Conservation (phyloP, 2,113 vertebrate species). For the Varanus salvator region DNA sequence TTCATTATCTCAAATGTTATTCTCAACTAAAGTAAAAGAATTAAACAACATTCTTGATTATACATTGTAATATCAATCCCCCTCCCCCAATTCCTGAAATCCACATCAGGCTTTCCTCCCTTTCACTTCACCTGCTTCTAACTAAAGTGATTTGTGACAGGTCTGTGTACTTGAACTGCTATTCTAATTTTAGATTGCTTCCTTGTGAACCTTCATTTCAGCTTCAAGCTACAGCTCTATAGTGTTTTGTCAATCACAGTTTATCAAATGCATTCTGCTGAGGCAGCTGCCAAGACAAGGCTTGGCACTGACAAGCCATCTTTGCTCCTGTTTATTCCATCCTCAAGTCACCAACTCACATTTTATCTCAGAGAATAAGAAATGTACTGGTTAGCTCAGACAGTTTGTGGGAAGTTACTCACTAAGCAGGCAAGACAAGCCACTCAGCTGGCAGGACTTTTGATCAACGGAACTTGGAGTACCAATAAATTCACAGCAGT, state of each 20-base stretch:
- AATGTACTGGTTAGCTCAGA: constrained; percentile 53
- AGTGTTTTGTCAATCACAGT: constrained; percentile 76
- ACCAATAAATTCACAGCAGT: constrained; percentile 67
- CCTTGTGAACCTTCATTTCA: constrained; percentile 56
- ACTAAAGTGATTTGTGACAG: constrained; percentile 36
- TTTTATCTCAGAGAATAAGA: constrained; percentile 66
- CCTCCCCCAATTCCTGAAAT: constrained; percentile 39
- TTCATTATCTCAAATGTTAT: constrained; percentile 7
- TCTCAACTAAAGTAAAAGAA: constrained; percentile 29
- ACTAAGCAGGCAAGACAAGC: constrained; percentile 48
- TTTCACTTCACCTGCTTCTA: constrained; percentile 27
- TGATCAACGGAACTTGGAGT: constrained; percentile 55
- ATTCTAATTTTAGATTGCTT: constrained; percentile 65
- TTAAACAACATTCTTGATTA: constrained; percentile 21
- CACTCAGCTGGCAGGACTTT: constrained; percentile 48
- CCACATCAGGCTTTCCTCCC: not conserved
- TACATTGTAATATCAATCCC: constrained; percentile 37
- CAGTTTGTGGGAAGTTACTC: constrained; percentile 46
- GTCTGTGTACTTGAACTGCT: constrained; percentile 51
- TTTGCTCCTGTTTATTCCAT: constrained; percentile 61
- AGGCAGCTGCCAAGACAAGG: constrained; percentile 74
- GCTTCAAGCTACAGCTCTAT: constrained; percentile 69
- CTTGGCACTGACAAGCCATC: constrained; percentile 70
- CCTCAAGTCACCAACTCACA: constrained; percentile 58
- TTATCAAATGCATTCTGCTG: constrained; percentile 74